These are phyloP conservation scores for Eretmocerus hayati DNA, from an alignment of 2,888 invertebrate genomes.

Conservation along the genomic window DNA sequence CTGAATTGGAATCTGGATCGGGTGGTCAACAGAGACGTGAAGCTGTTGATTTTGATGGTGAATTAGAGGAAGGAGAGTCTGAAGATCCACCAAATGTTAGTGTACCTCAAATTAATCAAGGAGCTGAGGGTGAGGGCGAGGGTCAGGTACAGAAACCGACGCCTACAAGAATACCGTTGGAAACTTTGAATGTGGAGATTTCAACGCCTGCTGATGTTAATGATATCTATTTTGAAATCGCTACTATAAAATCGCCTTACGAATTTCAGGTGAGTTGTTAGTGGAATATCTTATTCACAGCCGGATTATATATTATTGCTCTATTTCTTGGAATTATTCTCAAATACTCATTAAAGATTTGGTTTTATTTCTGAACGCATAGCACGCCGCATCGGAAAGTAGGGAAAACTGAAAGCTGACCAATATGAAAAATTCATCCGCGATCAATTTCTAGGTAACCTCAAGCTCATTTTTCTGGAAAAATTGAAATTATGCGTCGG, in stretches of 20 bases:
- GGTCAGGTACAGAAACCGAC: constrained; percentile 26
- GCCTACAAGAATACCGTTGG: constrained; percentile 55
- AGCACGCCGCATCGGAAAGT: too few species aligned
- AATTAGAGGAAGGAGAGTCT: constrained; percentile 69
- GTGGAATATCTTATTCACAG: too few species aligned
- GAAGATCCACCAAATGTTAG: constrained; percentile 39
- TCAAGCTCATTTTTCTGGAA: too few species aligned
- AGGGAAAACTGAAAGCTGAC: too few species aligned
- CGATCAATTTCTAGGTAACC: too few species aligned
- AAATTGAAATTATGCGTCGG: too few species aligned
- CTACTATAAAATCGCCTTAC: constrained; percentile 83
- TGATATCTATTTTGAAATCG: constrained; percentile 82
- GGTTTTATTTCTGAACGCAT: too few species aligned
- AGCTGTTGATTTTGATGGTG: constrained; percentile 39
- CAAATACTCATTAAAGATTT: too few species aligned
- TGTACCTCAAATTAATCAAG: constrained; percentile 34
- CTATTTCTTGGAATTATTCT: too few species aligned
- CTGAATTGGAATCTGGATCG: neutral
- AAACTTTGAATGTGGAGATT: constrained; percentile 81
- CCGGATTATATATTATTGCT: too few species aligned
- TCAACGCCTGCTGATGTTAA: constrained; percentile 80
- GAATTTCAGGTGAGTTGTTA: constrained; percentile 79
- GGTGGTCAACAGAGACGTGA: constrained; percentile 49
- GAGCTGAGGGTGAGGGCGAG: constrained; percentile 2
- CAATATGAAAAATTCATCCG: too few species aligned